These are phyloP conservation scores for Rissa tridactyla DNA, from an alignment of 2,113 vertebrate genomes.

Conservation along the genomic window DNA sequence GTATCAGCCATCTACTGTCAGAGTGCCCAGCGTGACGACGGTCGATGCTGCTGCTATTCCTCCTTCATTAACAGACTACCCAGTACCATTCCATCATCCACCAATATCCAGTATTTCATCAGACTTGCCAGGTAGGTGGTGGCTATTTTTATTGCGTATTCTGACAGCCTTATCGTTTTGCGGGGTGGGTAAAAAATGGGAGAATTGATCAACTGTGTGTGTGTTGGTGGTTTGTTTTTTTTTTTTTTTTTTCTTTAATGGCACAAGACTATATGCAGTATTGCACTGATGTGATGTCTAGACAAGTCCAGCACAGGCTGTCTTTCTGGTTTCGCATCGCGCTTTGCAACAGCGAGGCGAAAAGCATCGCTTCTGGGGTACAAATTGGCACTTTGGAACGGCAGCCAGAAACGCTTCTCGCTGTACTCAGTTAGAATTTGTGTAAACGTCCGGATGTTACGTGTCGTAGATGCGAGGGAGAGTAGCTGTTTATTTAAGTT, in stretches of 20 bases:
- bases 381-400: neutral
- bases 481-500: neutral
- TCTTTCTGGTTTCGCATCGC: neutral
- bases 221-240: neutral
- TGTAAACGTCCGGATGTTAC: fast-evolving
- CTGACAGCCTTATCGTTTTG: neutral
- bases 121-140: slow-evolving; percentile 90
- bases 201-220: neutral
- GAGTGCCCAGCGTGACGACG: slow-evolving; percentile 83
- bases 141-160: neutral
- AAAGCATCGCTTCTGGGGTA: neutral
- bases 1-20: slow-evolving; percentile 88
- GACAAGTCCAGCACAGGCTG: neutral
- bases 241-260: neutral
- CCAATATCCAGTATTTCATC: slow-evolving; percentile 86
- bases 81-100: slow-evolving; percentile 90
- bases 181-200: neutral
- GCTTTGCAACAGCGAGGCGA: neutral
- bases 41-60: slow-evolving; percentile 85
- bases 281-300: neutral
- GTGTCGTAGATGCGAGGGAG: neutral
- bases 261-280: neutral
- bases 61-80: slow-evolving; percentile 88
- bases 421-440: neutral
- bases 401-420: neutral